Base-by-base conservation (phyloP, 2,888 invertebrate species). In the Cyrtodaria siliqua region DNA sequence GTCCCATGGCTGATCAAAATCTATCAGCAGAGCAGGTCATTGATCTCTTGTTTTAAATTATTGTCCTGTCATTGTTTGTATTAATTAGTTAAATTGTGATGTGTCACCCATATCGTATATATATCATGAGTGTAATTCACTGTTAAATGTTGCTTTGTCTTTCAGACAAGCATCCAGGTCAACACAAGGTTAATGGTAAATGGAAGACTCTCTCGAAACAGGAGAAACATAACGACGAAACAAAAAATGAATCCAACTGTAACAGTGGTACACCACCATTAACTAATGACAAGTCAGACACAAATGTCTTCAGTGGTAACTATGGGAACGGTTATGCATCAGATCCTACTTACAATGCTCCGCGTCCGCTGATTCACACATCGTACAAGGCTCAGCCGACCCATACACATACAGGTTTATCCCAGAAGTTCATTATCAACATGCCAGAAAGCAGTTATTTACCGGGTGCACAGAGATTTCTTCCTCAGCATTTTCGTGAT, bases 301-400 rank as follows among this genome's bases (percentile, higher is more conserved):
- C 20, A n/a, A 61, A 47, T 40, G 18, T 40, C n/a, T 60, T 38
- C 18, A 52, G 33, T 12, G 61, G 60, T 33, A 59, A 23, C 29
- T 55, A 63, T 23, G 69, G 69, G 0, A 64, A 64, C 66, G 88
- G 88, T 0, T 89, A 86, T 64, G 83, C 80, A 26, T 86, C 87
- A 6, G 89, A 89, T 72, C 87, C 87, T 1, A 83, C 85, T 2
- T 79, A 64, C 55, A 71, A 75, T 20, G 64, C 64, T 2, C 57
- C 71, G 16, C 67, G 79, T 27, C 78, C 76, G 0, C 50, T 72
- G 12, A 56, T 79, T 40, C 63, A 75, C 2, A 59, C 79, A 2
- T 33, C 70, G 1, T 84, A 77, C 53, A 86, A 85, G 69, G 77
- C 84, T 16, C 86, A 86, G 62, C 87, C 88, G 14, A 86, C 87